phyloP scores from a whole-genome alignment of 2,888 invertebrate species.

The Drosophila anceps region DNA sequence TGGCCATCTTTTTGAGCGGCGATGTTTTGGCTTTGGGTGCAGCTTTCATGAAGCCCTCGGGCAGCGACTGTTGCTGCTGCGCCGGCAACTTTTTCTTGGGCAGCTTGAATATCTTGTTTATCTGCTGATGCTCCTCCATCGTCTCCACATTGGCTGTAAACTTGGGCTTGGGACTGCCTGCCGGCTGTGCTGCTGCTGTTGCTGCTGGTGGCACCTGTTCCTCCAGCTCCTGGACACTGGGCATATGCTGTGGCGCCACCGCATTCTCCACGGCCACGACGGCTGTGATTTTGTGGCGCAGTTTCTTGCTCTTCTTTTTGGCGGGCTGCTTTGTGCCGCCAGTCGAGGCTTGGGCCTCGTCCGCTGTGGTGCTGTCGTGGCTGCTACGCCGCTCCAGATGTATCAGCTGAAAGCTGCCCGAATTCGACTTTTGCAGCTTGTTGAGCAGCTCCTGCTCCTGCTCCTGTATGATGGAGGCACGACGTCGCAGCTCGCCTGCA shows the following conservation, averaged over 20 bases:
- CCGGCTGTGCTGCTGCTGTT: not conserved
- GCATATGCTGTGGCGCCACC: slow-evolving; percentile 67
- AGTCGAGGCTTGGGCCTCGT: slow-evolving; percentile 42
- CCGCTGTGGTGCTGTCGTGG: slow-evolving; percentile 76
- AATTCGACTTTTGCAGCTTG: slow-evolving; percentile 83
- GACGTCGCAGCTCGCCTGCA: slow-evolving; percentile 86
- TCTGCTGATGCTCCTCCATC: slow-evolving; percentile 83
- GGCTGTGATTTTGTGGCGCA: slow-evolving; percentile 84
- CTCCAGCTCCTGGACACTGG: slow-evolving; percentile 63
- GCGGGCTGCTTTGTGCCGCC: slow-evolving; percentile 52
- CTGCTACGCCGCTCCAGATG: slow-evolving; percentile 82
- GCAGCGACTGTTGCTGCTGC: slow-evolving; percentile 48
- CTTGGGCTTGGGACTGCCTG: slow-evolving; percentile 75
- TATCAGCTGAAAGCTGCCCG: slow-evolving; percentile 83
- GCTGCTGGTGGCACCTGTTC: slow-evolving; percentile 47
- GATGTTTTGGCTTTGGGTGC: slow-evolving; percentile 74
- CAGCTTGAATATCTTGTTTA: slow-evolving; percentile 83
- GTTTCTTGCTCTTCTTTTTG: slow-evolving; percentile 79
- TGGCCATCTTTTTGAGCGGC: slow-evolving; percentile 57
- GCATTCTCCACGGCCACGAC: slow-evolving; percentile 83
- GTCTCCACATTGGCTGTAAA: slow-evolving; percentile 85
- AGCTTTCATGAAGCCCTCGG: slow-evolving; percentile 76
- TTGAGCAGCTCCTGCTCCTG: slow-evolving; percentile 84
- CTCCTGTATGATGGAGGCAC: slow-evolving; percentile 87
- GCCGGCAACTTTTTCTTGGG: slow-evolving; percentile 82